Evolutionary conservation across 2,113 vertebrate genomes (phyloP).

Genomic region (Salvelinus alpinus): DNA sequence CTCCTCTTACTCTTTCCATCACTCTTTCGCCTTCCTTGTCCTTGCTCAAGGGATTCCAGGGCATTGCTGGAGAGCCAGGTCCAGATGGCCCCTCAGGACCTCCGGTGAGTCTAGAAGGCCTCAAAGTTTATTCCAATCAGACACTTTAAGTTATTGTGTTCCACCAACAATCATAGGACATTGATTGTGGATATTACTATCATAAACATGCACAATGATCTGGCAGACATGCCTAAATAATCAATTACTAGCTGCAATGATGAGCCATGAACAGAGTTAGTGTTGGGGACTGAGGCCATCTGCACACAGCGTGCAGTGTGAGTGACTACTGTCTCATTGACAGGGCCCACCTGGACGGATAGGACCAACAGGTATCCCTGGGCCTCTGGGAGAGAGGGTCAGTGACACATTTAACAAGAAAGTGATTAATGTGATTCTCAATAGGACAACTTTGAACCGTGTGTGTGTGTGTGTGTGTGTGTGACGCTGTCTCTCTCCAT

Average conservation of each 20-base stretch:
- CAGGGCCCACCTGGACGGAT: constrained; percentile 77
- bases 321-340: constrained; percentile 16
- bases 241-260: neutral
- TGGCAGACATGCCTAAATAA: no score
- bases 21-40: constrained; percentile 3
- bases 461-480: constrained; percentile 11
- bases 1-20: neutral
- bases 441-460: neutral
- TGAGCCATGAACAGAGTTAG: neutral
- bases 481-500: constrained; percentile 29
- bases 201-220: no score
- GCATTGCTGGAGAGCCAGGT: constrained; percentile 73
- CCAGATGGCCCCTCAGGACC: constrained; percentile 72
- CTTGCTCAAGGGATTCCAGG: constrained; percentile 74
- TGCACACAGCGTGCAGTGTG: neutral
- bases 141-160: no score
- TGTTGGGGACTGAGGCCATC: neutral
- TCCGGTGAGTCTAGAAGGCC: constrained; percentile 61
- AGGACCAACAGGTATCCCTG: constrained; percentile 69
- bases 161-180: no score
- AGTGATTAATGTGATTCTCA: no score
- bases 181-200: no score
- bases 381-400: constrained; percentile 76
- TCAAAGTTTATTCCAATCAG: no score
- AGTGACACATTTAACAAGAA: constrained; percentile 24